Conservation (phyloP, 2,888 invertebrate genomes). For the Macrostomum cliftonense region DNA sequence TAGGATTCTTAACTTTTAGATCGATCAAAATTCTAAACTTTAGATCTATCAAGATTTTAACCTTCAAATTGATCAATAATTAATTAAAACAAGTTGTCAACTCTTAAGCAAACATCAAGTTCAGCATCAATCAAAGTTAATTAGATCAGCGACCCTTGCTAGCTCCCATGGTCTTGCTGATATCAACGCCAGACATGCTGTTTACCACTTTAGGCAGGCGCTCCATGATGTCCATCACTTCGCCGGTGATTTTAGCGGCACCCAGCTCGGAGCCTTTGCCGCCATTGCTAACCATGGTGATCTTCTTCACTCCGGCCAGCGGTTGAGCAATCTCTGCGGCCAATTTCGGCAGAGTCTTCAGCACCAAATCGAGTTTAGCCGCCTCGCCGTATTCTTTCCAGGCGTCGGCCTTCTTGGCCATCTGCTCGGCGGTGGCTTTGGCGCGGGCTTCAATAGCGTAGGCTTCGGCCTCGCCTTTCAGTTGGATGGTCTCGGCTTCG, state of each 20-base stretch:
- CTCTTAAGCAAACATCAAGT: no score
- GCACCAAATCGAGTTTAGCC: slow-evolving; percentile 59
- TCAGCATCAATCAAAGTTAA: no score
- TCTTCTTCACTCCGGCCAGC: slow-evolving; percentile 4
- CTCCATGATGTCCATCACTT: slow-evolving; percentile 75
- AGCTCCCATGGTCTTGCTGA: slow-evolving; percentile 36
- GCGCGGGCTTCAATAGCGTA: slow-evolving; percentile 82
- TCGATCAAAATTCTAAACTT: no score
- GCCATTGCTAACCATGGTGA: slow-evolving; percentile 11
- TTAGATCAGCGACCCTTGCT: no score
- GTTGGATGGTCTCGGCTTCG: slow-evolving; percentile 64
- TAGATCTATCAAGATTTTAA: no score
- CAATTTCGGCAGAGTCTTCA: slow-evolving; percentile 68
- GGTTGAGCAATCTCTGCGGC: slow-evolving; percentile 11
- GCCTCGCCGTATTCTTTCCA: slow-evolving; percentile 75
- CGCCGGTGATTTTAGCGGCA: slow-evolving; percentile 76
- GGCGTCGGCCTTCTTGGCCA: slow-evolving; percentile 88
- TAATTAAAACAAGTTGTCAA: no score
- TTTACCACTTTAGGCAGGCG: slow-evolving; percentile 77
- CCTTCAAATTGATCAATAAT: no score
- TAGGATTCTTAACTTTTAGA: no score
- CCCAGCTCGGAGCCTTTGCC: slow-evolving; percentile 54
- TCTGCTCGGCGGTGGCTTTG: slow-evolving; percentile 83
- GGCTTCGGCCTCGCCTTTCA: slow-evolving; percentile 49
- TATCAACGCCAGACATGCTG: slow-evolving; percentile 76